Evolutionary conservation across 2,888 invertebrate species (phyloP).

Genomic region (Nephrocerus scutellatus): DNA sequence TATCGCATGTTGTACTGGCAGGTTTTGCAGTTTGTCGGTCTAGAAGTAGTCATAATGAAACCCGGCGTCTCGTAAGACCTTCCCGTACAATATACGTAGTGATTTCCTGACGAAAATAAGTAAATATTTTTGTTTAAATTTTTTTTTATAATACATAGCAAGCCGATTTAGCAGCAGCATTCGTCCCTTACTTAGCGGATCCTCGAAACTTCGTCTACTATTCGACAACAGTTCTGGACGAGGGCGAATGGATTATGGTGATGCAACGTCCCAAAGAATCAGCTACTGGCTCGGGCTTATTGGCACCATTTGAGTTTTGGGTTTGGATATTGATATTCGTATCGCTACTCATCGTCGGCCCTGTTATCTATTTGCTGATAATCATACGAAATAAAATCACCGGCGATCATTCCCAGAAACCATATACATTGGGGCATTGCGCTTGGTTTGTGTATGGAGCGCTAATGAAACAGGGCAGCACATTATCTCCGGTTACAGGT

Average conservation of each 20-base stretch:
- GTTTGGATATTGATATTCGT: conserved; percentile 69
- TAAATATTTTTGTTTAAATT: conserved; percentile 4
- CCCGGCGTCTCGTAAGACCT: no score
- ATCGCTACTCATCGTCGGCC: conserved; percentile 67
- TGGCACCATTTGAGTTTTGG: conserved; percentile 69
- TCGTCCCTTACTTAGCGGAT: conserved; percentile 61
- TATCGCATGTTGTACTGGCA: no score
- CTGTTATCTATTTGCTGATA: conserved; percentile 67
- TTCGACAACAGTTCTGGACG: conserved; percentile 58
- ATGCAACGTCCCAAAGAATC: conserved; percentile 75
- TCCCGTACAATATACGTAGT: no score
- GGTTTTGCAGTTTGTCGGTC: no score
- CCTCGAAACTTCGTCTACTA: conserved; percentile 54
- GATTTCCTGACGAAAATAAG: no score
- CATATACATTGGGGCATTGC: conserved; percentile 62
- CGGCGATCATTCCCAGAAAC: conserved; percentile 52
- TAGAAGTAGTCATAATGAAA: no score
- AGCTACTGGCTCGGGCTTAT: conserved; percentile 71
- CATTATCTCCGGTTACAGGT: conserved; percentile 74
- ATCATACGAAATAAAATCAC: conserved; percentile 58
- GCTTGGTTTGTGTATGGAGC: conserved; percentile 81
- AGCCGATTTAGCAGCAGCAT: conserved; percentile 73
- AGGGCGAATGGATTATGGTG: conserved; percentile 71
- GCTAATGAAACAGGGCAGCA: conserved; percentile 79
- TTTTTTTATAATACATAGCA: conserved; percentile 48